Percentiles rank a stretch among this genome's conserved stretches.
These are phyloP conservation scores for Gerris buenoi DNA, from an alignment of 1,140 invertebrate genomes.

Conservation along the genomic window DNA sequence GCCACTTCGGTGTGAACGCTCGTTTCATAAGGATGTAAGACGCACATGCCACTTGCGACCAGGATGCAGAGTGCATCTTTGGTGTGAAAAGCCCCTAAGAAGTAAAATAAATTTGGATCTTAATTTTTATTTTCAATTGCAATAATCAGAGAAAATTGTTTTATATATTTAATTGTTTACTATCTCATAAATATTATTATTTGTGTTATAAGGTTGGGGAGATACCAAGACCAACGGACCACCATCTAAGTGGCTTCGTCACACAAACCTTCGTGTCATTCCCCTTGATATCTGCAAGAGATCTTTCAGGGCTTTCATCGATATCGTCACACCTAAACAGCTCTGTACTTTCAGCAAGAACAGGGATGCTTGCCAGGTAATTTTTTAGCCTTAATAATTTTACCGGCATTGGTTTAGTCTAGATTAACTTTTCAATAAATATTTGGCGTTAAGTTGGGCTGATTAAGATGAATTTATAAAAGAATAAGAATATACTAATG, in stretches of 20 bases:
- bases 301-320: background rate
- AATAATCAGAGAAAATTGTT: no score
- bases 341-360: conserved; percentile 3
- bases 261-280: background rate
- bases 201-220: background rate
- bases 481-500: background rate
- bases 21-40: no score
- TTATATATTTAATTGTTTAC: no score
- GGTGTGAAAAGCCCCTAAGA: no score
- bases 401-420: no score
- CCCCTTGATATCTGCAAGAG: background rate
- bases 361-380: background rate
- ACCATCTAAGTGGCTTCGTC: background rate
- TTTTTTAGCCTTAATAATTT: no score
- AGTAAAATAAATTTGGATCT: no score
- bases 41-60: no score
- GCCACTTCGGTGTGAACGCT: no score
- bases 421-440: background rate
- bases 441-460: background rate
- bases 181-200: no score
- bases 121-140: no score
- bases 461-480: background rate
- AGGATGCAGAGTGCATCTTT: no score
- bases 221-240: background rate
- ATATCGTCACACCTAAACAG: background rate